Evolutionary conservation across 2,888 invertebrate genomes (phyloP), one percentile per base, ranked within the genome.

Genomic region (Scrobipalpa atriplicella): DNA sequence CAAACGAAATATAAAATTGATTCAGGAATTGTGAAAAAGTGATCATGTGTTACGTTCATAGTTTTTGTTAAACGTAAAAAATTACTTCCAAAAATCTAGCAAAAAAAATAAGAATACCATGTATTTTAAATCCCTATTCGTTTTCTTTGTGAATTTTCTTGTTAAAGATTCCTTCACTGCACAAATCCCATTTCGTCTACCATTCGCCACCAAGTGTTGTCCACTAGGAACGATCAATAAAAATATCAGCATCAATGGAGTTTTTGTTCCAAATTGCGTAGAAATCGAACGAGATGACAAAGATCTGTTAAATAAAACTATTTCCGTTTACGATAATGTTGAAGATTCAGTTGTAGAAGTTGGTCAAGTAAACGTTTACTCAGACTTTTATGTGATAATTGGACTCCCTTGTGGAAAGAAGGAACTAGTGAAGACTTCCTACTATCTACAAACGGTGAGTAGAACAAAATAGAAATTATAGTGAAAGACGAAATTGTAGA

Each of bases 381-480:
- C 18, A 11, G 5, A 41, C 11, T 61, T 61, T 13, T 16, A 16
- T n/a, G 41, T 61, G 16, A 18, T 61, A 5, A 61, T 11, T 61
- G 61, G 61, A 16, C 16, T 61, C 9, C 19, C 41, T 5, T 61
- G 61, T 61, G 0, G 1, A 0, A n/a, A 1, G 0, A 61, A 41
- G 21, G 61, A 61, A 19, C 41, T 41, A 41, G 19, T 61, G 39
- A 16, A 41, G 9, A 8, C 1, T 6, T 29, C 29, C 8, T 58
- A 13, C 16, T 38, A 58, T 16, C 38, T 58, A n/a, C 16, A 58
- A 38, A 58, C 13, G 38, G 58, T 58, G n/a, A 58, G 58, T 58
- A 7, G n/a, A n/a, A 3, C 29, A 3, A 29, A 29, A 29, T 29
- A 29, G 29, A 29, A 29, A 29, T 29, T 3, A 3, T 29, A 29